Conservation (phyloP, 2,888 invertebrate species). For the Deilephila elpenor region DNA sequence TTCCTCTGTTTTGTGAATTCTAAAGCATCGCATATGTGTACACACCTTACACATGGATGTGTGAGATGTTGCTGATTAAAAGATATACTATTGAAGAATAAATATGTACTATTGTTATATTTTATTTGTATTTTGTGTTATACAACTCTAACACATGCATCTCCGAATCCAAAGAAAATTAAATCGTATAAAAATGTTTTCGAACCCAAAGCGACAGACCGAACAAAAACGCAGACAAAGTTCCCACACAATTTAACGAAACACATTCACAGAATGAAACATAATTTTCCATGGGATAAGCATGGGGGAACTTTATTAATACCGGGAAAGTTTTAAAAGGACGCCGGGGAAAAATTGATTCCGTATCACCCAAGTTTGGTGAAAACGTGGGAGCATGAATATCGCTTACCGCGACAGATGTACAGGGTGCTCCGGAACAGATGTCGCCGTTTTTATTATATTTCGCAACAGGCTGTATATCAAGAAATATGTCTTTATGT, state of each 20-base stretch:
- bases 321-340: slow-evolving; percentile 24
- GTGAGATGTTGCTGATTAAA: no score
- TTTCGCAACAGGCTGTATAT: slow-evolving; percentile 7
- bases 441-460: slow-evolving; percentile 19
- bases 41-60: neutral
- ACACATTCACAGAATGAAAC: slow-evolving; percentile 25
- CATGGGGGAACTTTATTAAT: slow-evolving; percentile 33
- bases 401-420: slow-evolving; percentile 24
- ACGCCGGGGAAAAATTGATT: slow-evolving; percentile 18
- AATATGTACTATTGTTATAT: no score
- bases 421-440: slow-evolving; percentile 14
- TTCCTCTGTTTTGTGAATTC: no score
- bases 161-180: neutral
- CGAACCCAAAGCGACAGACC: neutral
- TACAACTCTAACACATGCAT: no score
- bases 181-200: neutral
- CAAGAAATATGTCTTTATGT: neutral
- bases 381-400: slow-evolving; percentile 21
- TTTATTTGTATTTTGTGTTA: no score
- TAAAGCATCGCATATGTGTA: no score
- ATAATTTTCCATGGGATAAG: slow-evolving; percentile 30
- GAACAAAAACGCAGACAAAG: neutral
- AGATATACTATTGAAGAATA: no score
- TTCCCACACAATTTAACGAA: slow-evolving; percentile 17
- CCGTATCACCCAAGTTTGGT: slow-evolving; percentile 22